These are phyloP conservation scores for Hystrix brachyura DNA, from an alignment of 2,113 vertebrate species.

Conservation along the genomic window DNA sequence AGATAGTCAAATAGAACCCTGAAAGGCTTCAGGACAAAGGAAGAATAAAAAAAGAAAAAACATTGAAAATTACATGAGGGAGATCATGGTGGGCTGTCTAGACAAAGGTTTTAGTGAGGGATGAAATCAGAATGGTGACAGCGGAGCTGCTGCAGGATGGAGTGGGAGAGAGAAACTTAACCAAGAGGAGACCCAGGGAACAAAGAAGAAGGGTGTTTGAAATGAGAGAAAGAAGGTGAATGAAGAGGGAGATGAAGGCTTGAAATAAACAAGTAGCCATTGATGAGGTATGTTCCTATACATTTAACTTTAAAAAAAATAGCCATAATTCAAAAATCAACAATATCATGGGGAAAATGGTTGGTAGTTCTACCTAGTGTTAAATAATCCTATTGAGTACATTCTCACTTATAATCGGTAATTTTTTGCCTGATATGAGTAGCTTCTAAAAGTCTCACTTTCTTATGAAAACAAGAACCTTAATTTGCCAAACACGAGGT, in stretches of 20 bases:
- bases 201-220: neutral
- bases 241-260: neutral
- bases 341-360: neutral
- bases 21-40: neutral
- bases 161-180: neutral
- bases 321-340: conserved; percentile 33
- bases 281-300: neutral
- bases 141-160: neutral
- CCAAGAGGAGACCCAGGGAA: neutral
- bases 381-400: neutral
- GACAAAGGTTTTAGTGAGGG: neutral
- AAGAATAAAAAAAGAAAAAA: neutral
- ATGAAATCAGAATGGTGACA: rapidly evolving
- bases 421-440: conserved; percentile 14
- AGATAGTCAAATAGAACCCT: neutral
- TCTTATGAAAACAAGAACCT: neutral
- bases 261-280: neutral
- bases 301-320: neutral
- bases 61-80: neutral
- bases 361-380: neutral
- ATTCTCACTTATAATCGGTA: conserved; percentile 13
- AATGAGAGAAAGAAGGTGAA: neutral
- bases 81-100: neutral
- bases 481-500: neutral
- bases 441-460: neutral